These are phyloP conservation scores for Lasioglossum pauxillum DNA, from an alignment of 2,888 invertebrate species.

Conservation along the genomic window DNA sequence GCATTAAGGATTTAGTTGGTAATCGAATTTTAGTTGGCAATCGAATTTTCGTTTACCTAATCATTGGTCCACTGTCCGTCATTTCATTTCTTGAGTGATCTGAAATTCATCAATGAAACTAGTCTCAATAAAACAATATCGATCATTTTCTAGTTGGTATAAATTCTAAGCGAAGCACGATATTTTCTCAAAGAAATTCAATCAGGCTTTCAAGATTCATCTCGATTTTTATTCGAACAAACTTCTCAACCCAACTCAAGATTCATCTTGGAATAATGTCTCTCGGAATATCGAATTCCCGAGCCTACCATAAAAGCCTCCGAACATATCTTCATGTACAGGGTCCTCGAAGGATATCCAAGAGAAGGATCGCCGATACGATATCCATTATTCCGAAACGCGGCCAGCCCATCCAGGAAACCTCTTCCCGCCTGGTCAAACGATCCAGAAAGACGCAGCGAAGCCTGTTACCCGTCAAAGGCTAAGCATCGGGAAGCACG, in stretches of 20 bases:
- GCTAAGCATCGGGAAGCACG: conserved; percentile 55
- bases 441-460: background rate
- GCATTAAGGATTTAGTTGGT: background rate
- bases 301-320: background rate
- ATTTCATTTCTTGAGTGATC: background rate
- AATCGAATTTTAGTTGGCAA: background rate
- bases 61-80: background rate
- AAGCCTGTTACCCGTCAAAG: conserved; percentile 69
- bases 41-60: background rate
- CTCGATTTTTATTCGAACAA: background rate
- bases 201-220: background rate
- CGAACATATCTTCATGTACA: background rate
- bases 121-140: background rate
- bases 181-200: background rate
- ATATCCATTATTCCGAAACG: conserved; percentile 1
- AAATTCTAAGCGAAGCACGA: background rate
- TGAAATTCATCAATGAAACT: background rate
- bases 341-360: background rate
- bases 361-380: too few relatives aligned
- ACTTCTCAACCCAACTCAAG: background rate
- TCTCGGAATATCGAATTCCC: background rate
- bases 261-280: background rate
- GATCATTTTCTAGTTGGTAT: background rate
- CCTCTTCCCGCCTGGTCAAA: background rate
- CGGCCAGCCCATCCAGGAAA: background rate